phyloP scores from a whole-genome alignment of 2,797 vertebrate genomes.

The Melanotaenia boesemani region DNA sequence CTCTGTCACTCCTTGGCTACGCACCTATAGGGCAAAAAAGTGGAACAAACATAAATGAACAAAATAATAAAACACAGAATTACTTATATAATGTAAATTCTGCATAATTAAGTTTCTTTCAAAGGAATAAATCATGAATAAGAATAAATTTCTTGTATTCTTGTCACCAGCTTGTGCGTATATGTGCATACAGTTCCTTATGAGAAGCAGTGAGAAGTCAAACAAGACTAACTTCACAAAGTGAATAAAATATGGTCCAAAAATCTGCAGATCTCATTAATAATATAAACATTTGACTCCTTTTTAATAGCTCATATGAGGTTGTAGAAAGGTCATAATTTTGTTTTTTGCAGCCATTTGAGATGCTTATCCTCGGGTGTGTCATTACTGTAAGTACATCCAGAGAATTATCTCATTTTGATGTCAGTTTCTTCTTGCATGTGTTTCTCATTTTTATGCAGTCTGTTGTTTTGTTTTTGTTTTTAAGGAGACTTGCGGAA shows the following conservation, averaged over 20 bases:
- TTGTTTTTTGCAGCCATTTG: background rate
- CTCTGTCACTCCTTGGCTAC: slow-evolving; percentile 85
- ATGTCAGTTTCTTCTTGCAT: slow-evolving; percentile 1
- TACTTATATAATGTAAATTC: background rate
- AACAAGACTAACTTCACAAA: background rate
- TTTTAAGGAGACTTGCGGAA: background rate
- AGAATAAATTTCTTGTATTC: background rate
- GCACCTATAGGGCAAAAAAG: slow-evolving; percentile 72
- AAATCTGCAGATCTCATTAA: background rate
- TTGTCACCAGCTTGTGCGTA: background rate
- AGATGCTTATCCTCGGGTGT: background rate
- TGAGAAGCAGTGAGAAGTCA: background rate
- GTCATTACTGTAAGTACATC: slow-evolving; percentile 10
- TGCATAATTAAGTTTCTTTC: background rate
- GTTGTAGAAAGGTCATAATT: background rate
- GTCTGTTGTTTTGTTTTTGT: background rate
- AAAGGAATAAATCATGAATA: no score
- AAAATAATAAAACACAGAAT: background rate
- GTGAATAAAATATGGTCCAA: background rate
- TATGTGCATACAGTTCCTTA: background rate
- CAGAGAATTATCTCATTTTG: background rate
- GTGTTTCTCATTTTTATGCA: slow-evolving; percentile 21
- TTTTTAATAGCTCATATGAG: background rate
- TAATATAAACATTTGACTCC: background rate
- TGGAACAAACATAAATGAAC: background rate